Conservation (phyloP, 2,888 invertebrate genomes). For the Resseliella maxima region DNA sequence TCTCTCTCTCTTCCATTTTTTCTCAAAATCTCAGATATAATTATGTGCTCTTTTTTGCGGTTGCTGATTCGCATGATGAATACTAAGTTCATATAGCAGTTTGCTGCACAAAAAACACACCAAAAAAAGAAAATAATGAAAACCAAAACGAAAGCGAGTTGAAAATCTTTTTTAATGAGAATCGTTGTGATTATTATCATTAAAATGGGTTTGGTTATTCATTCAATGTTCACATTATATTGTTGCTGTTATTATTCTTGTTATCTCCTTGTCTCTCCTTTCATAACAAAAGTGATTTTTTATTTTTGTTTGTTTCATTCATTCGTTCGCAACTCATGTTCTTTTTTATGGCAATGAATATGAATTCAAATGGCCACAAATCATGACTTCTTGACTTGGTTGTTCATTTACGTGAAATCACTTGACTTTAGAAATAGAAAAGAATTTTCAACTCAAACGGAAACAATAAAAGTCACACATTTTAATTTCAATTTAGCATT, state of each 20-base stretch:
- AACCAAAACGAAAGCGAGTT: neutral
- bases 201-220: constrained; percentile 22
- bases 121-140: neutral
- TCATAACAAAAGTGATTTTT: neutral
- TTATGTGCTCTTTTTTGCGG: constrained; percentile 5
- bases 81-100: neutral
- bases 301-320: too few species aligned
- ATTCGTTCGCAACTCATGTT: neutral
- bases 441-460: neutral
- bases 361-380: constrained; percentile 16
- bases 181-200: constrained; percentile 45
- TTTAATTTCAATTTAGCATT: neutral
- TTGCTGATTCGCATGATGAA: neutral
- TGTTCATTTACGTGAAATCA: neutral
- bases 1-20: too few species aligned
- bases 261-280: neutral
- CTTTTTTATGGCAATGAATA: neutral
- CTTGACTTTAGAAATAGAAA: too few species aligned
- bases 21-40: constrained; percentile 1
- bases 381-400: neutral
- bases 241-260: too few species aligned
- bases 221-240: neutral
- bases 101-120: neutral
- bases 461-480: neutral
- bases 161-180: constrained; percentile 38